Conservation (phyloP, 2,888 invertebrate genomes). For the Gastracanthus pulcherrimus region DNA sequence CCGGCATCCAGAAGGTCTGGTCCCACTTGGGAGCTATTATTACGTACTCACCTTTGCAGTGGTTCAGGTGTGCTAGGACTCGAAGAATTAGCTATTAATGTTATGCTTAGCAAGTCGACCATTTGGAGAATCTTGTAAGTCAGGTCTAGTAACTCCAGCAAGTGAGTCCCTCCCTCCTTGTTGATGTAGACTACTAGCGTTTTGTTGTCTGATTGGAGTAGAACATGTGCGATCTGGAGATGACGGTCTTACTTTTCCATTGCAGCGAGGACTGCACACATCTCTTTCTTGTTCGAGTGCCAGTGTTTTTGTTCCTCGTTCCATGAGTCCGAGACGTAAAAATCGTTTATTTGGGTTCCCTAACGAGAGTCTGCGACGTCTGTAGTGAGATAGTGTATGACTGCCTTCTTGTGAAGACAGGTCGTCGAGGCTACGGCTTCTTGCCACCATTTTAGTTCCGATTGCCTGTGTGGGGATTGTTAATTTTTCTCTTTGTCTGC, state of each 20-base stretch:
- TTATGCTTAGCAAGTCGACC: conserved; percentile 49
- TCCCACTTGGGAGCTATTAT: conserved; percentile 55
- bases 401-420: conserved; percentile 48
- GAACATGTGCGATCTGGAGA: conserved; percentile 41
- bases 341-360: conserved; percentile 46
- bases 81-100: conserved; percentile 62
- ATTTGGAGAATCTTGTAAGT: conserved; percentile 44
- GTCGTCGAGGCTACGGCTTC: conserved; percentile 24
- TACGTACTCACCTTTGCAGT: conserved; percentile 32
- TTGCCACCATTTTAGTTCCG: conserved; percentile 57
- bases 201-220: conserved; percentile 56
- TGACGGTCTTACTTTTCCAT: conserved; percentile 12
- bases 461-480: conserved; percentile 10
- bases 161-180: conserved; percentile 56
- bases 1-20: conserved; percentile 55
- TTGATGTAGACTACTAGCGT: conserved; percentile 54
- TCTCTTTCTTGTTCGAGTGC: conserved; percentile 56
- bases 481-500: conserved; percentile 43
- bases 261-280: conserved; percentile 51
- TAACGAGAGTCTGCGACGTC: conserved; percentile 51
- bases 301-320: conserved; percentile 17
- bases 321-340: conserved; percentile 42
- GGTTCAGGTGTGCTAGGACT: conserved; percentile 55
- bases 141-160: conserved; percentile 39
- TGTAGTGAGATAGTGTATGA: conserved; percentile 46